Evolutionary conservation across 2,113 vertebrate species (phyloP).

Genomic region (Pogonocichla stellata): DNA sequence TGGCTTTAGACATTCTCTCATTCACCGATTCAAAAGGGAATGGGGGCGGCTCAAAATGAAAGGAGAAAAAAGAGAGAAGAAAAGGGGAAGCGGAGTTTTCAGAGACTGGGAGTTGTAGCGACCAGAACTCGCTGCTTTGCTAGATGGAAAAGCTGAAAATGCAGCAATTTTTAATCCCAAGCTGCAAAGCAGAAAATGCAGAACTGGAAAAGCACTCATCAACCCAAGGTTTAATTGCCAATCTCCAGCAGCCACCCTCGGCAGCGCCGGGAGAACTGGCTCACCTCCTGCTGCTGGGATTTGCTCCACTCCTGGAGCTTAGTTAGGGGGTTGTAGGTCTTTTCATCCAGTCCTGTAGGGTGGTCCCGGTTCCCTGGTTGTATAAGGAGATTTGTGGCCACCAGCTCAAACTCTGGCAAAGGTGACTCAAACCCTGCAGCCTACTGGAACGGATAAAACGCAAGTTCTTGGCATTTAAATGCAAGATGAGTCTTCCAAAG

Average conservation of each 20-base stretch:
- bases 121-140: background rate
- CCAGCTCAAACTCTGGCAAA: background rate
- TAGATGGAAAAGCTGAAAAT: background rate
- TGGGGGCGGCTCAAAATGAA: background rate
- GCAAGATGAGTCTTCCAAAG: background rate
- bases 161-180: background rate
- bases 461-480: background rate
- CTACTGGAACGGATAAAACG: accelerated
- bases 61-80: background rate
- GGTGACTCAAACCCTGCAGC: background rate
- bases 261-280: accelerated
- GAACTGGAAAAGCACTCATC: background rate
- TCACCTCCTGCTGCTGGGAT: background rate
- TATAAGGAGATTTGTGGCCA: background rate
- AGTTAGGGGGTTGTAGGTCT: background rate
- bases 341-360: background rate
- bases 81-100: background rate
- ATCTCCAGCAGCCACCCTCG: background rate
- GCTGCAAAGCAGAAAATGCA: background rate
- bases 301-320: background rate
- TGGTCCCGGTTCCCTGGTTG: background rate
- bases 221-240: background rate
- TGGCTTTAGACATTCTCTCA: slow-evolving; percentile 57
- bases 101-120: background rate
- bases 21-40: slow-evolving; percentile 36